Base-by-base conservation (phyloP, 2,888 invertebrate species). In the Drosophila ochracea region DNA sequence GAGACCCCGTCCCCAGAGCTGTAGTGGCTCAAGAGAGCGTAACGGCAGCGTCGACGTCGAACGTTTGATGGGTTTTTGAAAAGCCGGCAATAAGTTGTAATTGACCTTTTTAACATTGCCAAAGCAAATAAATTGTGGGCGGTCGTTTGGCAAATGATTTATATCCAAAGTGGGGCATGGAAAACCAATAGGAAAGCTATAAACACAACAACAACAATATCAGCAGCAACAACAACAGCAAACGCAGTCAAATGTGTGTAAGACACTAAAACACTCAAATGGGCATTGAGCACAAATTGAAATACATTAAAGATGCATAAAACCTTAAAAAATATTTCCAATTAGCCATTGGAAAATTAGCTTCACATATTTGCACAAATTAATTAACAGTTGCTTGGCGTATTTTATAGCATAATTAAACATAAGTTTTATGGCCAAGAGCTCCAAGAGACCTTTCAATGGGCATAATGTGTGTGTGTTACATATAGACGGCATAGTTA, bases 21-120 rank as follows among this genome's bases (percentile, higher is more conserved):
- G 47, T 35, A 47, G 25, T 25, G 49, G 62, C 68, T 35, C 83
- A 84, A 80, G 80, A 70, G 80, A 84, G 88, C 88, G 88, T 75
- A 84, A 87, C 89, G 76, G 47, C 58, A 62, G 61, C 58, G 52
- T 67, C 66, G 66, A 64, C 39, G 37, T 62, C 67, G 66, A 55
- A 60, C 57, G 49, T 80, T 83, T 84, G 73, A 82, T 82, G 73
- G 66, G 68, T 57, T 74, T 78, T 68, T 62, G 66, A 79, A 78
- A 74, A 78, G 71, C 87, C 58, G 89, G 69, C 84, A 84, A 84
- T 84, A 90, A 90, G 90, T 85, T 78, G 89, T 85, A 85, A 85
- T 85, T 90, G 89, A 83, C 85, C 83, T 84, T 84, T 89, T 82
- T 69, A 78, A 80, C 81, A 81, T 78, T 59, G 75, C 43, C 60